Conservation (phyloP, 2,888 invertebrate genomes). For the Orthosia incerta region DNA sequence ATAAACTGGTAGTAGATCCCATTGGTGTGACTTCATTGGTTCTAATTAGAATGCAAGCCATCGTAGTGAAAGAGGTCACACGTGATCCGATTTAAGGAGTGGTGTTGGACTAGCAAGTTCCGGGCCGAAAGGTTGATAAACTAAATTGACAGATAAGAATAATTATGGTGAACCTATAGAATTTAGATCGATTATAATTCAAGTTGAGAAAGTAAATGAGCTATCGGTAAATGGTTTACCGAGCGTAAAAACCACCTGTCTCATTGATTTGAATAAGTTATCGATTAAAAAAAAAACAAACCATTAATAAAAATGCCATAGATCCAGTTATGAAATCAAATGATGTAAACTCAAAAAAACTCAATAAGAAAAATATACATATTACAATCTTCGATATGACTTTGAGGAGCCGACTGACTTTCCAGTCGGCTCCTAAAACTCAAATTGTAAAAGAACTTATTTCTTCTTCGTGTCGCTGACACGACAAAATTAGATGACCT, state of each 20-base stretch:
- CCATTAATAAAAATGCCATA: neutral
- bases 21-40: constrained; percentile 22
- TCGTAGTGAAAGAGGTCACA: constrained; percentile 43
- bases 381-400: no score
- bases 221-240: neutral
- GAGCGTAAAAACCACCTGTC: neutral
- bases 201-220: constrained; percentile 7
- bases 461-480: no score
- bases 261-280: neutral
- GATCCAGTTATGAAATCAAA: neutral
- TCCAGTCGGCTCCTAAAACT: no score
- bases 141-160: neutral
- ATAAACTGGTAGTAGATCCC: constrained; percentile 16
- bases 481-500: no score
- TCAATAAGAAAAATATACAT: no score
- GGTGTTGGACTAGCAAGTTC: constrained; percentile 27
- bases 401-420: no score
- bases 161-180: constrained; percentile 14
- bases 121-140: constrained; percentile 27
- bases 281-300: neutral
- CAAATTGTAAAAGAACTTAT: no score
- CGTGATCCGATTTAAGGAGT: constrained; percentile 50
- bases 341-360: no score
- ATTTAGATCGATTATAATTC: neutral
- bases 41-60: constrained; percentile 56